Conservation (phyloP, 2,797 vertebrate genomes). For the Cirrhinus mrigala region DNA sequence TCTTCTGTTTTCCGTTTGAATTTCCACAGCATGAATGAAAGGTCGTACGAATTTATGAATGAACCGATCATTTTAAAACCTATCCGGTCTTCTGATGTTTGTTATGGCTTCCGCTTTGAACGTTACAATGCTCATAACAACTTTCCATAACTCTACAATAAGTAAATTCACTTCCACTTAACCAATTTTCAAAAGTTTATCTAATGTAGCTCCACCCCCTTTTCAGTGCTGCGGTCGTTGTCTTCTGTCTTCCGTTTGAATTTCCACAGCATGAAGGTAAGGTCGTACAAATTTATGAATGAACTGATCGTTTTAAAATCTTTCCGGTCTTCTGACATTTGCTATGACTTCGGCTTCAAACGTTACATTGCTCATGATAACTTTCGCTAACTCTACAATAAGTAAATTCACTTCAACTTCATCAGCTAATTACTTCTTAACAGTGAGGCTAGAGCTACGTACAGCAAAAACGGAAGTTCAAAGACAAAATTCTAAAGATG, state of each 20-base stretch:
- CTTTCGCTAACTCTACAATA: not conserved
- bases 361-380: not conserved
- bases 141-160: no score
- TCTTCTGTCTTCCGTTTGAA: not conserved
- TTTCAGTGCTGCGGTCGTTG: no score
- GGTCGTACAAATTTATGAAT: not conserved
- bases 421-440: not conserved
- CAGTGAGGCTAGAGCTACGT: not conserved
- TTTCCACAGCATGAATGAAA: not conserved
- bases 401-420: not conserved
- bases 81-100: no score
- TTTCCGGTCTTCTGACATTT: not conserved
- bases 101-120: no score
- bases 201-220: no score
- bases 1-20: not conserved
- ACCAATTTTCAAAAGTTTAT: not conserved
- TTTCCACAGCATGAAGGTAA: not conserved
- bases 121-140: no score
- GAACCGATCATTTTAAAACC: no score
- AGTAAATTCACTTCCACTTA: no score
- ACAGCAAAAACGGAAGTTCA: not conserved
- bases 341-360: not conserved
- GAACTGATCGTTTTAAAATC: not conserved
- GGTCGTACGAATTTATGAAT: not conserved
- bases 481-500: not conserved